Base-by-base conservation (phyloP, 2,113 vertebrate species). In the Epinephelus cyanopodus region DNA sequence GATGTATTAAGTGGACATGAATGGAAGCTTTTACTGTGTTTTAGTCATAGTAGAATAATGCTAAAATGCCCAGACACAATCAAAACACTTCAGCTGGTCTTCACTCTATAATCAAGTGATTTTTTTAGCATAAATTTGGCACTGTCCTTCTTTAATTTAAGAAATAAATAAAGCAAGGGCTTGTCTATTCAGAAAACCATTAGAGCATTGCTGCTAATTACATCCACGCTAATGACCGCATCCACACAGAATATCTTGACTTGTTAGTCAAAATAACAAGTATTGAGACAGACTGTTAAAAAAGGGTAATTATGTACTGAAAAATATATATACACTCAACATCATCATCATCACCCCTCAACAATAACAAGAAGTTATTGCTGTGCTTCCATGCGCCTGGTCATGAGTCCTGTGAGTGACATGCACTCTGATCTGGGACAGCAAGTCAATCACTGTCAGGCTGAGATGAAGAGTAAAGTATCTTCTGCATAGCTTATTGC, bases 11-110 rank as follows among this genome's bases (percentile, higher is more conserved):
- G 19, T 58, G 29, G 37, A 15, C 33, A 63, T 14, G 39, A 74
- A 71, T 61, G 12, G 21, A 39, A 23, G 45, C 79, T 78, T 74
- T 71, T 9, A 81, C 14, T 27, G 18, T 72, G 53, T 62, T 73
- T 33, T 18, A 60, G 6, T 42, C 37, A 72, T 29, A 9, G 39
- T 50, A 33, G 10, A 11, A 37, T 25, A 23, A 25, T 47, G 6
- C 13, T 37, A 33, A 53, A 65, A 80, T 60, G 29, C 23, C 6
- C 6, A 25, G 13, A 19, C n/a, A 61, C n/a, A 64, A 58, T 58
- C n/a, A 58, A 65, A 58, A 21, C 10, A 25, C 37, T 8, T 19
- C 8, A 47, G 7, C 13, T 8, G 18, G 14, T 52, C 12, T 25
- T 12, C 47, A 39, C 60, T 42, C 2, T 18, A 12, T 37, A 25